These are phyloP conservation scores for Penaeus vannamei DNA, from an alignment of 1,140 invertebrate genomes.

Conservation along the genomic window DNA sequence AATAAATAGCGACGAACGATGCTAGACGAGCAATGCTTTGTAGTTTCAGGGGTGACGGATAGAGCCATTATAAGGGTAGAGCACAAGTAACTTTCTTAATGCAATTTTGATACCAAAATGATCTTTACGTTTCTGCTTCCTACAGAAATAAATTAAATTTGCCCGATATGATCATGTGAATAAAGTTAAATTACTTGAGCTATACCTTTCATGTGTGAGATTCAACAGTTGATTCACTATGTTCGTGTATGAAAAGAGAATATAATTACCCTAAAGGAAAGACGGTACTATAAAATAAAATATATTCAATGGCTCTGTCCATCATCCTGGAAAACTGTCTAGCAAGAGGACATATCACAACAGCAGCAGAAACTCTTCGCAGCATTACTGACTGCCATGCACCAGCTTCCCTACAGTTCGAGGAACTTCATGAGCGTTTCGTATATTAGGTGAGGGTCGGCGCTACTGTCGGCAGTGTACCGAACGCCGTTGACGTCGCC, in stretches of 20 bases:
- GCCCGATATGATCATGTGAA: too few relatives aligned
- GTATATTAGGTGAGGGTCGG: slow-evolving; percentile 55
- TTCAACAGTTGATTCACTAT: too few relatives aligned
- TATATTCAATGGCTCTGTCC: too few relatives aligned
- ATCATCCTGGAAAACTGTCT: neutral
- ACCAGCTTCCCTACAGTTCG: slow-evolving; percentile 10
- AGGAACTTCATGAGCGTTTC: slow-evolving; percentile 58
- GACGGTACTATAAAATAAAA: too few relatives aligned
- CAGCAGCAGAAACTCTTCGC: neutral
- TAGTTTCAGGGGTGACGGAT: too few relatives aligned
- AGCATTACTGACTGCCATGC: neutral
- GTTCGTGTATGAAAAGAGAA: too few relatives aligned
- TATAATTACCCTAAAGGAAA: too few relatives aligned
- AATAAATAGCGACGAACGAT: slow-evolving; percentile 50
- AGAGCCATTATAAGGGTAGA: neutral
- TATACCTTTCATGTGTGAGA: too few relatives aligned
- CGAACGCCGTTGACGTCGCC: slow-evolving; percentile 59
- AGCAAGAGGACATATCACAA: neutral
- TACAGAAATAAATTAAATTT: too few relatives aligned
- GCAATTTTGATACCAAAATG: neutral
- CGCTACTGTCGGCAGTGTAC: slow-evolving; percentile 53
- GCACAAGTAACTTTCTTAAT: neutral
- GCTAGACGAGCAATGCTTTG: slow-evolving; percentile 41
- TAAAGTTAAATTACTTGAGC: too few relatives aligned
- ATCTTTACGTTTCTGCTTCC: neutral